Conservation (phyloP, 2,888 invertebrate genomes). For the Drosophila greeni region DNA sequence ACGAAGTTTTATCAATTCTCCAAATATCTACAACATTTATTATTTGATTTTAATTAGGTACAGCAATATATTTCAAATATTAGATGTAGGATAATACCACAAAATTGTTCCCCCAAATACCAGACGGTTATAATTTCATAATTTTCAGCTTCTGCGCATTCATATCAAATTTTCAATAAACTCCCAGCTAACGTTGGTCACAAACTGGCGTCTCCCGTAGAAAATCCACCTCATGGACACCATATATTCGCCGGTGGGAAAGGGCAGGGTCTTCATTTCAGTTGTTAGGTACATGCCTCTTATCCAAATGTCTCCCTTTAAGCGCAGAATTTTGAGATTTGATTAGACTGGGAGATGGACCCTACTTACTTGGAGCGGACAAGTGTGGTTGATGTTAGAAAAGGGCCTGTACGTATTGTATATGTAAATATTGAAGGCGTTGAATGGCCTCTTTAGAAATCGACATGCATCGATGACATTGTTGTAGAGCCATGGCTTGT, state of each 20-base stretch:
- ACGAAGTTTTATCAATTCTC: background rate
- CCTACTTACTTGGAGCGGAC: conserved; percentile 18
- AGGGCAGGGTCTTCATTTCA: conserved; percentile 4
- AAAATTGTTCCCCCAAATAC: background rate
- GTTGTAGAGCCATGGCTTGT: conserved; percentile 40
- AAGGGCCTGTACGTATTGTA: conserved; percentile 20
- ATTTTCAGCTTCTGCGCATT: background rate
- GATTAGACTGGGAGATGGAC: too few relatives aligned
- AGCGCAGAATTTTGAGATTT: background rate
- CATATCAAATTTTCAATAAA: conserved; percentile 4
- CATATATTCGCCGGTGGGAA: conserved; percentile 34
- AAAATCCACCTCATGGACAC: conserved; percentile 15
- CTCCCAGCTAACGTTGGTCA: conserved; percentile 32
- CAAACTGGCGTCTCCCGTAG: conserved; percentile 20
- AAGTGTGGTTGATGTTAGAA: conserved; percentile 44
- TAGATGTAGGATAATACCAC: background rate
- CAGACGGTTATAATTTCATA: background rate
- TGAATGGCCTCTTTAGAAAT: conserved; percentile 19
- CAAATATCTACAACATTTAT: background rate
- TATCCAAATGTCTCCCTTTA: conserved; percentile 30
- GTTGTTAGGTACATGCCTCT: conserved; percentile 11
- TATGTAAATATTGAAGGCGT: conserved; percentile 27
- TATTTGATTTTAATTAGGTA: background rate
- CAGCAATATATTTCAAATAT: background rate
- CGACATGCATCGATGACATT: conserved; percentile 29